These are phyloP conservation scores for Sogatella furcifera DNA, from an alignment of 1,140 invertebrate genomes.

Conservation along the genomic window DNA sequence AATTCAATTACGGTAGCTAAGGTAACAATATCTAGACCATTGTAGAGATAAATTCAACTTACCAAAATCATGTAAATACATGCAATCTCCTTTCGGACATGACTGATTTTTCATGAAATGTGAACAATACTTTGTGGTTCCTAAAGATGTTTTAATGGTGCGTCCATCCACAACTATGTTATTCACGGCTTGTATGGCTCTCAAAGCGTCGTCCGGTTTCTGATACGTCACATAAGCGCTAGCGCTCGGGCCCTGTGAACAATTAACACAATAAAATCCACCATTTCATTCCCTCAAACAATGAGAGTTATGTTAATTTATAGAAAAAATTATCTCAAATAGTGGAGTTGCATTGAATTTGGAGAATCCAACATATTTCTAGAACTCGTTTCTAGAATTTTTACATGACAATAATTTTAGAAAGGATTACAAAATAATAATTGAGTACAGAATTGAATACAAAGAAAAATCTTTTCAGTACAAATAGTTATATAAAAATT, in stretches of 20 bases:
- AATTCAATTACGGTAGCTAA: not conserved
- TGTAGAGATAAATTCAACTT: constrained; percentile 15
- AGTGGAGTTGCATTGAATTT: too few species aligned
- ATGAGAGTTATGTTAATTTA: too few species aligned
- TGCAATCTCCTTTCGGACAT: constrained; percentile 97
- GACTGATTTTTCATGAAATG: constrained; percentile 96
- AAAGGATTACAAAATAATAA: too few species aligned
- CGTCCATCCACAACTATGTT: constrained; percentile 91
- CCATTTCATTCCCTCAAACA: too few species aligned
- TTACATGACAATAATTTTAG: too few species aligned
- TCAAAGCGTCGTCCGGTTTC: constrained; percentile 83
- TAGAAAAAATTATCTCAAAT: too few species aligned
- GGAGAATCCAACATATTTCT: too few species aligned
- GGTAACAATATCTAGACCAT: too few species aligned
- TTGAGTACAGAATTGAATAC: too few species aligned
- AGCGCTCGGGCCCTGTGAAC: constrained; percentile 72
- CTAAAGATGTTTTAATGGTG: constrained; percentile 92
- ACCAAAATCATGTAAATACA: constrained; percentile 98
- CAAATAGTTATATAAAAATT: too few species aligned
- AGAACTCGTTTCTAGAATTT: too few species aligned
- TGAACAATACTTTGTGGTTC: constrained; percentile 99
- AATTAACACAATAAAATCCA: constrained; percentile 1
- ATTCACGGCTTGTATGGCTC: constrained; percentile 94
- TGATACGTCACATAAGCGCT: constrained; percentile 98
- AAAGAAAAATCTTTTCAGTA: too few species aligned